A percentile compares a stretch with the other conserved stretches of the same genome.
These are phyloP conservation scores for Menidia beryllina DNA, from an alignment of 2,113 vertebrate species.

Conservation along the genomic window DNA sequence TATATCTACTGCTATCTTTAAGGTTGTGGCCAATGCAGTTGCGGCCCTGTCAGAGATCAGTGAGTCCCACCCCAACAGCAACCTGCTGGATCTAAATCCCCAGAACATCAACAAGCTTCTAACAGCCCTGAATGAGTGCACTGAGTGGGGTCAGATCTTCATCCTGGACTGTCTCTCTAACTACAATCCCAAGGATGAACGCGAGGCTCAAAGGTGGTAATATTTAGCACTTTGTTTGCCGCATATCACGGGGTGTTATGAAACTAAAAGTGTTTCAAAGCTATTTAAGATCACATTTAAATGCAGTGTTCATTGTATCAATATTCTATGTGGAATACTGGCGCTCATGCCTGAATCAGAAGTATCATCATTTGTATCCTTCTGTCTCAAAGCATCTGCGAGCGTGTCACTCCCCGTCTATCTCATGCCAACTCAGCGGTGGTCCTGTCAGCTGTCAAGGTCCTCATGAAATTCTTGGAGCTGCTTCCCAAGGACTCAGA, in stretches of 20 bases:
- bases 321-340: not conserved
- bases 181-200: slow-evolving; percentile 98
- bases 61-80: slow-evolving; percentile 98
- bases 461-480: slow-evolving; percentile 98
- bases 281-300: not conserved
- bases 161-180: slow-evolving; percentile 98
- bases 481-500: slow-evolving; percentile 96
- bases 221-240: not conserved
- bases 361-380: not conserved
- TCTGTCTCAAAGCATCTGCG: slow-evolving; percentile 88
- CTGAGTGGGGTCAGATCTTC: slow-evolving; percentile 99
- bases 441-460: slow-evolving; percentile 97
- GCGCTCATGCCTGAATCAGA: not conserved
- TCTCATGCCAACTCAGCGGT: slow-evolving; percentile 98
- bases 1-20: not conserved
- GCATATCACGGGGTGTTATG: no score
- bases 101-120: slow-evolving; percentile 99
- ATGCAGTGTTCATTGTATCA: not conserved
- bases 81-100: slow-evolving; percentile 96
- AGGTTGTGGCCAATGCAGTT: slow-evolving; percentile 98
- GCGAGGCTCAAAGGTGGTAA: slow-evolving; percentile 99
- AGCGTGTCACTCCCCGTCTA: slow-evolving; percentile 95
- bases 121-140: slow-evolving; percentile 97
- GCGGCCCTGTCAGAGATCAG: slow-evolving; percentile 98
- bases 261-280: no score